A percentile compares a stretch with the other conserved stretches of the same genome.
phyloP scores from a whole-genome alignment of 2,888 invertebrate species.

The Proisotoma minuta region DNA sequence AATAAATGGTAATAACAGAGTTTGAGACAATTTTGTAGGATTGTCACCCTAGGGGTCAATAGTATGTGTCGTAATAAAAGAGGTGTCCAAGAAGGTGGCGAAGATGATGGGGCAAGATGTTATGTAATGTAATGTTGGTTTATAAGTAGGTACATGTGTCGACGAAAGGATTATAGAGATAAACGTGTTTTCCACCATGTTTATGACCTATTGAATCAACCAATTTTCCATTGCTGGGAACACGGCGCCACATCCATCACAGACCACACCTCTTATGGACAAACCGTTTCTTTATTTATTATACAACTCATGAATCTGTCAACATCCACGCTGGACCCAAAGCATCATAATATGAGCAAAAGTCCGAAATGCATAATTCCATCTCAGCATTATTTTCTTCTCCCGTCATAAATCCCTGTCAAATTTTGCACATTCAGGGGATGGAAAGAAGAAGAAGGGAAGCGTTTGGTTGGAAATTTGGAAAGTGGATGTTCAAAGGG shows the following conservation, averaged over 20 bases:
- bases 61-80: constrained; percentile 13
- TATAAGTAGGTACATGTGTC: constrained; percentile 26
- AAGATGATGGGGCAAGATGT: constrained; percentile 13
- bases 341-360: too few relatives aligned
- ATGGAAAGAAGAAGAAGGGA: constrained; percentile 15
- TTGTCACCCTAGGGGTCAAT: too few relatives aligned
- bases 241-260: constrained; percentile 48
- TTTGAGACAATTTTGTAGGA: too few relatives aligned
- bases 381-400: constrained; percentile 18
- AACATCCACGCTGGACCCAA: too few relatives aligned
- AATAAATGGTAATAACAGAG: too few relatives aligned
- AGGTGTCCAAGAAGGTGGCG: constrained; percentile 19
- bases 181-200: constrained; percentile 41
- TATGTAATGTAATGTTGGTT: background rate
- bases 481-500: too few relatives aligned
- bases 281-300: constrained; percentile 47
- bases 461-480: too few relatives aligned
- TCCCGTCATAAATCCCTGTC: background rate
- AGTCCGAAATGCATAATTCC: too few relatives aligned
- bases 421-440: background rate
- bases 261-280: constrained; percentile 45
- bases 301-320: constrained; percentile 47
- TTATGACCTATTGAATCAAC: constrained; percentile 46
- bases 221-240: too few relatives aligned
- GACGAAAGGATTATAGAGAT: constrained; percentile 30